phyloP scores from a whole-genome alignment of 2,797 vertebrate genomes.

The Pangasius krempfi region DNA sequence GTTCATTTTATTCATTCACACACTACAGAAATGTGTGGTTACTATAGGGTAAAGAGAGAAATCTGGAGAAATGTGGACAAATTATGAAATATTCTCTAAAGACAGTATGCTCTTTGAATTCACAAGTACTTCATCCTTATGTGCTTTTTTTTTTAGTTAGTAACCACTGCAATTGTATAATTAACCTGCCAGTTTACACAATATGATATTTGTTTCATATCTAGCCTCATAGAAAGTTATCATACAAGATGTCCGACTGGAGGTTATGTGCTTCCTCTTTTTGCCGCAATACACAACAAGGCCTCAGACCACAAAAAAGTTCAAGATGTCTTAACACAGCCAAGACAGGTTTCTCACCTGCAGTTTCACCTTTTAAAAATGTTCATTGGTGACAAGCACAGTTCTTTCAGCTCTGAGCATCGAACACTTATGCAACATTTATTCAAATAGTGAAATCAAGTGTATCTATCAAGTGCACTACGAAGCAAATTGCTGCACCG shows the following conservation, averaged over 20 bases:
- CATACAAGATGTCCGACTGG: not conserved
- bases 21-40: not conserved
- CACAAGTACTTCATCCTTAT: not conserved
- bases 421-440: slow-evolving; percentile 12
- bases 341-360: not conserved
- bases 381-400: not conserved
- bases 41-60: not conserved
- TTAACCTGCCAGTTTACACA: not conserved
- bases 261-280: not conserved
- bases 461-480: slow-evolving; percentile 9
- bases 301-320: slow-evolving; percentile 4
- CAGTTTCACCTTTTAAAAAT: not conserved
- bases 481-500: slow-evolving; percentile 18
- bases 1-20: not conserved
- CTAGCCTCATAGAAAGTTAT: not conserved
- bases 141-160: not conserved
- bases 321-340: not conserved
- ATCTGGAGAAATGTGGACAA: not conserved
- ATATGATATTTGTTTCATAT: not conserved
- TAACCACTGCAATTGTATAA: not conserved
- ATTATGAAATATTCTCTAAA: not conserved
- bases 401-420: not conserved
- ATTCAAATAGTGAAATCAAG: slow-evolving; percentile 17
- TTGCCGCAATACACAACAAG: slow-evolving; percentile 28
- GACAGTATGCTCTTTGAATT: not conserved